A percentile compares a stretch with the other conserved stretches of the same genome.
Conservation (phyloP, 2,797 vertebrate genomes). For the Gadopsis bispinosus region DNA sequence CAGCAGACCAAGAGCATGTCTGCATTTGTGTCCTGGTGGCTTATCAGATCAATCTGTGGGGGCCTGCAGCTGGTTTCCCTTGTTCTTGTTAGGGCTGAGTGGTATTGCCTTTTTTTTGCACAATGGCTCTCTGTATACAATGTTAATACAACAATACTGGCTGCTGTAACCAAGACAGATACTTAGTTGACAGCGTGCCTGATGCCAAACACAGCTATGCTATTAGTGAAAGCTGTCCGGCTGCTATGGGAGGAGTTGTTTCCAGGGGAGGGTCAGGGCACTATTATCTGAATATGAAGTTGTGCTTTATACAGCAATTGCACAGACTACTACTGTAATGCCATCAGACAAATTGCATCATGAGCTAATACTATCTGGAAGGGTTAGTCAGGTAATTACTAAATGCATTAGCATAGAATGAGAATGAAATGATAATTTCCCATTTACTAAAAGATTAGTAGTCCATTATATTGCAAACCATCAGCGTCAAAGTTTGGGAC, state of each 20-base stretch:
- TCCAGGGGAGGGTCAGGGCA: conserved; percentile 31
- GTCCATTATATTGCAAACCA: background rate
- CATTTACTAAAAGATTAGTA: conserved; percentile 38
- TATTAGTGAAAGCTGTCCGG: conserved; percentile 60
- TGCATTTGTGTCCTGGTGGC: conserved; percentile 56
- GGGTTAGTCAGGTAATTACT: conserved; percentile 46
- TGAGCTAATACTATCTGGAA: conserved; percentile 38
- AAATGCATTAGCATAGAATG: conserved; percentile 42
- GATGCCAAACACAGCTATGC: conserved; percentile 49
- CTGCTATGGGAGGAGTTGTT: conserved; percentile 22
- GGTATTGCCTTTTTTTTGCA: conserved; percentile 44
- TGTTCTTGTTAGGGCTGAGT: conserved; percentile 54
- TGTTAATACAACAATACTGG: conserved; percentile 47
- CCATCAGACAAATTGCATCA: conserved; percentile 55
- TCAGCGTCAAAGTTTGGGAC: conserved; percentile 24
- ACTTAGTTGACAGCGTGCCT: conserved; percentile 21
- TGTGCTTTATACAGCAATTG: conserved; percentile 46
- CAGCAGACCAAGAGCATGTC: conserved; percentile 64
- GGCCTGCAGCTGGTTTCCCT: conserved; percentile 24
- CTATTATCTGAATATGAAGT: conserved; percentile 54
- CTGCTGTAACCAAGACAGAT: conserved; percentile 34
- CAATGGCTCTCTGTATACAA: conserved; percentile 39
- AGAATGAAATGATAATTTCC: conserved; percentile 39
- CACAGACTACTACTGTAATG: conserved; percentile 51
- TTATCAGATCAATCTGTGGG: conserved; percentile 63